These are phyloP conservation scores for Leucoma salicis DNA, from an alignment of 2,888 invertebrate genomes.

Conservation along the genomic window DNA sequence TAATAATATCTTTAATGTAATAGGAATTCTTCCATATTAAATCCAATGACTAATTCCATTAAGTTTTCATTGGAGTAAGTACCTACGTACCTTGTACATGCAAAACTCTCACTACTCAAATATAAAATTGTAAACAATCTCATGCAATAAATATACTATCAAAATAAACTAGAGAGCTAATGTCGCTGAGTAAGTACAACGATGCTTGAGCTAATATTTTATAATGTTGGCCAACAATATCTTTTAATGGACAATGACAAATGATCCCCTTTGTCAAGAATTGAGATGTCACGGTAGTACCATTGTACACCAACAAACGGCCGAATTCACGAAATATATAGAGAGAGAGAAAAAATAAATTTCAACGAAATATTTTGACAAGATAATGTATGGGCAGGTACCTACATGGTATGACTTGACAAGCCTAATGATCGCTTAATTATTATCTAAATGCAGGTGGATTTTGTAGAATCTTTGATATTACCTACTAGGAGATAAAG, in stretches of 20 bases:
- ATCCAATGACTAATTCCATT: too few species aligned
- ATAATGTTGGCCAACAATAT: slow-evolving; percentile 71
- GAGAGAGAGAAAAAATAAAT: slow-evolving; percentile 49
- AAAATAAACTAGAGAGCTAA: slow-evolving; percentile 17
- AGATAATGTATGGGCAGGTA: slow-evolving; percentile 75
- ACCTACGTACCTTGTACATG: too few species aligned
- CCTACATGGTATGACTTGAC: slow-evolving; percentile 41
- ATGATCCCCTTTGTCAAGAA: slow-evolving; percentile 71
- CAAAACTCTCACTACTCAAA: too few species aligned
- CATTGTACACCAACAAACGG: slow-evolving; percentile 62
- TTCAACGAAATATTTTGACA: slow-evolving; percentile 79
- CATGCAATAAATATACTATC: slow-evolving; percentile 1
- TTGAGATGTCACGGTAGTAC: slow-evolving; percentile 71
- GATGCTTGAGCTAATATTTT: slow-evolving; percentile 52
- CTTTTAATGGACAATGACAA: slow-evolving; percentile 79
- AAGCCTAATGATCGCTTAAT: slow-evolving; percentile 72
- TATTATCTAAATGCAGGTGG: slow-evolving; percentile 37
- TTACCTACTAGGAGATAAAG: too few species aligned
- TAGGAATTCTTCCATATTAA: too few species aligned
- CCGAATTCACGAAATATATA: slow-evolving; percentile 69
- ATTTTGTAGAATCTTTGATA: too few species aligned
- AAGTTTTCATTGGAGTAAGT: too few species aligned
- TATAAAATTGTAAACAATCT: background rate
- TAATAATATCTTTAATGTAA: too few species aligned
- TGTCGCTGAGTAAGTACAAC: slow-evolving; percentile 20